Evolutionary conservation across 2,888 invertebrate genomes (phyloP).

Genomic region (Drosophila anceps): DNA sequence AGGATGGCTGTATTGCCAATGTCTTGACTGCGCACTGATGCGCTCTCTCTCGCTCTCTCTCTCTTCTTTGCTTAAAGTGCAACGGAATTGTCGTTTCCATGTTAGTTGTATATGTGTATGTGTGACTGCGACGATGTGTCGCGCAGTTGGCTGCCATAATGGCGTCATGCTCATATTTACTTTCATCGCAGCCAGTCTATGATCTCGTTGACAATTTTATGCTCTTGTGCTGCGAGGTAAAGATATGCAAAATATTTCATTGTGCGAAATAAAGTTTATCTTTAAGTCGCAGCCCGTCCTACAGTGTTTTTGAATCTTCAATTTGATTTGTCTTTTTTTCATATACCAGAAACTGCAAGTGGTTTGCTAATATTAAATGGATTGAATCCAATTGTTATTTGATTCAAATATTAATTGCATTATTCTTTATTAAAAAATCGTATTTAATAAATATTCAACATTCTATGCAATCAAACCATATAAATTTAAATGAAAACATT

Average conservation of each 20-base stretch:
- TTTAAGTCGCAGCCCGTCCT: slow-evolving; percentile 19
- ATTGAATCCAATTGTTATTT: background rate
- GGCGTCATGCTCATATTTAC: slow-evolving; percentile 82
- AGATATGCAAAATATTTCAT: slow-evolving; percentile 80
- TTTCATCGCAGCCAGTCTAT: slow-evolving; percentile 76
- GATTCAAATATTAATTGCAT: background rate
- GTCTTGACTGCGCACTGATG: slow-evolving; percentile 19
- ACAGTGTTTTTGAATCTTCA: slow-evolving; percentile 6
- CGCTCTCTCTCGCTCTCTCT: slow-evolving; percentile 4
- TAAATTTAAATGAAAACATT: background rate
- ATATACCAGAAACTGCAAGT: slow-evolving; percentile 1
- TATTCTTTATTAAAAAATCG: background rate
- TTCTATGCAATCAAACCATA: too few species aligned
- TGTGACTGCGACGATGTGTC: slow-evolving; percentile 53
- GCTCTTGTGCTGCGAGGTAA: slow-evolving; percentile 59
- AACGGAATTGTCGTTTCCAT: slow-evolving; percentile 34
- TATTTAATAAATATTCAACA: background rate
- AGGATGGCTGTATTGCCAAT: slow-evolving; percentile 29
- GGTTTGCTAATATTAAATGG: background rate
- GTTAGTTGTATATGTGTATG: background rate
- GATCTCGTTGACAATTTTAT: slow-evolving; percentile 83
- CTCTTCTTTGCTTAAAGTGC: slow-evolving; percentile 10
- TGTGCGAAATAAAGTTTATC: slow-evolving; percentile 67
- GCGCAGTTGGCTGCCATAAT: slow-evolving; percentile 71
- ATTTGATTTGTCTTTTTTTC: background rate